Evolutionary conservation across 30 jellyfish, hydroid and myxozoan genomes (phyloP), one percentile per base, ranked within the genome.

Genomic region (Cassiopea andromeda): DNA sequence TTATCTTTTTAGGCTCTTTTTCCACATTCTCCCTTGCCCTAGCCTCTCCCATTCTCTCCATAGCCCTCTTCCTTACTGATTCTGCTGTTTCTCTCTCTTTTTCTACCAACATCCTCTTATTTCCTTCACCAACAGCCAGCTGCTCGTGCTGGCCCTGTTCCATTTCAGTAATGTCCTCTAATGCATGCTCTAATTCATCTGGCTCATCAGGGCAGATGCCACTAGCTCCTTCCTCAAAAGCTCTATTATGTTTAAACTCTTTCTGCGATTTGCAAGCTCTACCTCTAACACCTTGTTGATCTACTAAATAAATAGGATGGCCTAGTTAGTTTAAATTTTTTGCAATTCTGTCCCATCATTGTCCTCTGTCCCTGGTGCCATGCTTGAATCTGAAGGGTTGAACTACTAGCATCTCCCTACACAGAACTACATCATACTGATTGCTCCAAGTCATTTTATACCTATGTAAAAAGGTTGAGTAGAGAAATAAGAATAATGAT

Each of bases 11-110:
- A 7, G 47, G 44, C 77, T 68, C 77, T 68, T 43, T 68, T 68
- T 68, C 77, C 4, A 68, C 77, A 68, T 68, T 68, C 77, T 68
- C 77, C 77, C 77, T 68, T 43, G 44, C 8, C 77, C 77, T 68
- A 5, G 77, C 8, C 77, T 54, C 64, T 54, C 77, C 77, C 15
- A 5, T 8, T 18, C 77, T 54, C 64, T 54, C 64, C 64, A 6
- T 3, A 3, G 7, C 64, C 12, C 64, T 54, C 64, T 10, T 6
- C 12, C 64, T 54, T 54, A 54, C 12, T 54, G 64, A 3, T 54
- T 54, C 64, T 54, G 64, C 64, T 10, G 12, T 54, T 54, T 54
- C 64, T 54, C 12, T 54, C 64, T 54, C 64, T 54, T 54, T 54
- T 10, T 54, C 64, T 54, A 54, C 12, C 64, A 54, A 54, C 64